These are phyloP conservation scores for Camelus bactrianus DNA, from an alignment of 2,113 vertebrate species.

Conservation along the genomic window DNA sequence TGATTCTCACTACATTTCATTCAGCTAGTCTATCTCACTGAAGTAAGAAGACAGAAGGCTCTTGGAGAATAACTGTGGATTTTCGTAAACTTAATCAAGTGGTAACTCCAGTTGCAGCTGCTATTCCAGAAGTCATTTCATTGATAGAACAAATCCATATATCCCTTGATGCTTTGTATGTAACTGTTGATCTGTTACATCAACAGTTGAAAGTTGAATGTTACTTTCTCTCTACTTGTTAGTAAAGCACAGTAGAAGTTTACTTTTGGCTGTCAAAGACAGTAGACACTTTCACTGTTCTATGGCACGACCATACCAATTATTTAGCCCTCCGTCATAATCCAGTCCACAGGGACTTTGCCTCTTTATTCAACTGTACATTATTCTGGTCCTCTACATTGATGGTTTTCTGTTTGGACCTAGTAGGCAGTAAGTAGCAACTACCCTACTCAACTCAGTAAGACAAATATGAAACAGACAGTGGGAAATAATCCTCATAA, in stretches of 20 bases:
- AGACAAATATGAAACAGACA: neutral
- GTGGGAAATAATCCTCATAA: neutral
- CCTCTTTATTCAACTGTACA: neutral
- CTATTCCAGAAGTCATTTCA: neutral
- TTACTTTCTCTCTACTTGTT: neutral
- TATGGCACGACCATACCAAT: neutral
- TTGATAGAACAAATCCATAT: neutral
- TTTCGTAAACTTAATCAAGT: neutral
- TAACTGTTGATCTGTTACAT: neutral
- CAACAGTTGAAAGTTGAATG: no score
- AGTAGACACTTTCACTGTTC: neutral
- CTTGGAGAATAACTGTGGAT: neutral
- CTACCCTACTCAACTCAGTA: neutral
- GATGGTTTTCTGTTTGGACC: neutral
- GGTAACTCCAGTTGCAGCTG: neutral
- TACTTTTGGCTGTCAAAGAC: neutral
- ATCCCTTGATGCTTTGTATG: neutral
- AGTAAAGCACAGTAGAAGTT: neutral
- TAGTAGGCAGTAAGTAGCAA: neutral
- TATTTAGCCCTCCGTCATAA: neutral
- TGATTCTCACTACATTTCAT: neutral
- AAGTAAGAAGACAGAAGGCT: neutral
- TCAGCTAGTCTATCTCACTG: neutral
- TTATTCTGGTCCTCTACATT: neutral
- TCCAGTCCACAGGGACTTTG: neutral